These are phyloP conservation scores for Ganaspis brasiliensis DNA, from an alignment of 2,888 invertebrate species.

Conservation along the genomic window DNA sequence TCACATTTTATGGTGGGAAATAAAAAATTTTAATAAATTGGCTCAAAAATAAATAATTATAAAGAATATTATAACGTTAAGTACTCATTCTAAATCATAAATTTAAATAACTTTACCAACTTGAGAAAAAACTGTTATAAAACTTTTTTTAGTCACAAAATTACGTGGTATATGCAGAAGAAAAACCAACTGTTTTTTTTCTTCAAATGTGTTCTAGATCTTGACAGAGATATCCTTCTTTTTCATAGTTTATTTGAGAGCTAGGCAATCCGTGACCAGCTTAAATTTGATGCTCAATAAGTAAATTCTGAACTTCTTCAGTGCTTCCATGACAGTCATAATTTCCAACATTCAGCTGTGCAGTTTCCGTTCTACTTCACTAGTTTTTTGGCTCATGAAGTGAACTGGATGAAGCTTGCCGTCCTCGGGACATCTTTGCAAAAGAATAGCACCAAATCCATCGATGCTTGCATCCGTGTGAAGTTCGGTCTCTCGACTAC, in stretches of 20 bases:
- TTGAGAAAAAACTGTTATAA: too few relatives aligned
- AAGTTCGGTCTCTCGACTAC: slow-evolving; percentile 46
- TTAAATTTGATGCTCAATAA: slow-evolving; percentile 58
- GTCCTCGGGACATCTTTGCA: slow-evolving; percentile 54
- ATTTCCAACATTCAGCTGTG: slow-evolving; percentile 63
- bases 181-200: too few relatives aligned
- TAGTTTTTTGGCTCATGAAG: slow-evolving; percentile 57
- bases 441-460: slow-evolving; percentile 56
- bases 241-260: slow-evolving; percentile 38
- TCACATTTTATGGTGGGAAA: too few relatives aligned
- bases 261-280: slow-evolving; percentile 60
- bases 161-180: too few relatives aligned
- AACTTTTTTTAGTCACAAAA: too few relatives aligned
- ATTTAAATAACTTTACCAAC: too few relatives aligned
- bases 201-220: too few relatives aligned
- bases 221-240: slow-evolving; percentile 53
- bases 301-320: slow-evolving; percentile 65
- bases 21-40: too few relatives aligned
- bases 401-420: slow-evolving; percentile 48
- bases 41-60: too few relatives aligned
- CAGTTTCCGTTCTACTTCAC: slow-evolving; percentile 61
- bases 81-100: too few relatives aligned
- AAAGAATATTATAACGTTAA: too few relatives aligned
- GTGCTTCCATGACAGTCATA: slow-evolving; percentile 63
- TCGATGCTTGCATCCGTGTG: slow-evolving; percentile 48